Percentiles rank a stretch among this genome's conserved stretches.
Evolutionary conservation across 2,113 vertebrate genomes (phyloP).

Genomic region (Sterrhoptilus dennistouni): DNA sequence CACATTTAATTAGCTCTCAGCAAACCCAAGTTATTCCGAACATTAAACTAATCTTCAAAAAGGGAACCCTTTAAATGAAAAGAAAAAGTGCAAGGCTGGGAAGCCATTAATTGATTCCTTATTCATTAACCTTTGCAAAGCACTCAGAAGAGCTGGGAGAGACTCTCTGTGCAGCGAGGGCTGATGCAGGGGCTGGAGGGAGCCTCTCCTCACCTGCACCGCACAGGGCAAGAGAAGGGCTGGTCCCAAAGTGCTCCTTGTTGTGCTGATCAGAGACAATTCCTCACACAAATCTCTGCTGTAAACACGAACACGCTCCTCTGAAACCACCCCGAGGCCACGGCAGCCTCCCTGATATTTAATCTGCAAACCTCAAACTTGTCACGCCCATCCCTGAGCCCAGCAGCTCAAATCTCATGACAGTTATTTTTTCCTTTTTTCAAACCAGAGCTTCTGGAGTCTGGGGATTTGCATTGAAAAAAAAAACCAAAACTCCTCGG

Average conservation of each 20-base stretch:
- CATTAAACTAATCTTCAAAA: constrained; percentile 49
- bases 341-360: neutral
- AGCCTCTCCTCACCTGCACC: neutral
- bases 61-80: constrained; percentile 43
- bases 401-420: neutral
- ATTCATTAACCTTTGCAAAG: constrained; percentile 70
- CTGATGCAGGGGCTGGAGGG: neutral
- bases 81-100: constrained; percentile 48
- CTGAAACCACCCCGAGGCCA: neutral
- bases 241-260: neutral
- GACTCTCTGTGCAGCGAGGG: constrained; percentile 15
- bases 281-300: neutral
- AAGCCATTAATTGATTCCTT: constrained; percentile 70
- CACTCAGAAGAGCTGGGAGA: constrained; percentile 46
- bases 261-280: neutral
- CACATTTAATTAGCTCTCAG: constrained; percentile 23
- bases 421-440: neutral
- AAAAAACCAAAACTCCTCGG: neutral
- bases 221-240: neutral
- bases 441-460: neutral
- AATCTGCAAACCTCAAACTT: neutral
- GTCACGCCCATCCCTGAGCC: neutral
- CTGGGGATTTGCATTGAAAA: neutral
- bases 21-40: constrained; percentile 38
- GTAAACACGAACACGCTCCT: neutral